These are phyloP conservation scores for Polyergus mexicanus DNA, from an alignment of 1,140 invertebrate genomes.

Conservation along the genomic window DNA sequence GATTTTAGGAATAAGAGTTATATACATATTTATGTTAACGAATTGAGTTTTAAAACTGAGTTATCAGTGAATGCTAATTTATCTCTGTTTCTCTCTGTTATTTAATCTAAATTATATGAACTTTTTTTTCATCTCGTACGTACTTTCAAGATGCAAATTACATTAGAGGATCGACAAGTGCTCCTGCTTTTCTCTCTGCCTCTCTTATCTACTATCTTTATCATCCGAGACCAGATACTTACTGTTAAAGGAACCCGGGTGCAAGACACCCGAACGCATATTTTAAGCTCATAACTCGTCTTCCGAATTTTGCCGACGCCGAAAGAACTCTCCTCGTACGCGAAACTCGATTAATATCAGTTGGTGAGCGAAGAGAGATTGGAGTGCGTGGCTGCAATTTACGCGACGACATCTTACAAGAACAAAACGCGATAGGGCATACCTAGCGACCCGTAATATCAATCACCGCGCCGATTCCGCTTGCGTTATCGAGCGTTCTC, in stretches of 20 bases:
- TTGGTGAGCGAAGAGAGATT: conserved; percentile 12
- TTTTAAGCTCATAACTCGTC: conserved; percentile 2
- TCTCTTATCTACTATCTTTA: not conserved
- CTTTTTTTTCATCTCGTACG: not conserved
- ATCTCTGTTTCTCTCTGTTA: not conserved
- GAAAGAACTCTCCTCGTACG: conserved; percentile 48
- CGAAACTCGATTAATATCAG: conserved; percentile 49
- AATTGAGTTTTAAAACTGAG: not conserved
- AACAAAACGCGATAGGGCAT: conserved; percentile 67
- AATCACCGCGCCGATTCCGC: conserved; percentile 67
- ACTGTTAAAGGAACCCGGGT: not conserved
- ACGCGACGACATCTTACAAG: conserved; percentile 35
- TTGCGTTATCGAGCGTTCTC: conserved; percentile 58
- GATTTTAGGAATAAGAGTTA: not conserved
- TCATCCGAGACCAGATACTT: not conserved
- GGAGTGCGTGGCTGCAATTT: conserved; percentile 16
- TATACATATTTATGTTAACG: not conserved
- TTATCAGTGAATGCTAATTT: not conserved
- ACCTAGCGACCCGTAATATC: conserved; percentile 62
- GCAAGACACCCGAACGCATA: not conserved
- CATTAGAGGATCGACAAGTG: not conserved
- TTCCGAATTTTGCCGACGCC: conserved; percentile 51
- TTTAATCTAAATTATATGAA: not conserved
- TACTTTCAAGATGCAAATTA: conserved; percentile 8
- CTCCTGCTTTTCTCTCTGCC: not conserved